Conservation (phyloP, 2,113 vertebrate genomes). For the Ammodramus savannarum region DNA sequence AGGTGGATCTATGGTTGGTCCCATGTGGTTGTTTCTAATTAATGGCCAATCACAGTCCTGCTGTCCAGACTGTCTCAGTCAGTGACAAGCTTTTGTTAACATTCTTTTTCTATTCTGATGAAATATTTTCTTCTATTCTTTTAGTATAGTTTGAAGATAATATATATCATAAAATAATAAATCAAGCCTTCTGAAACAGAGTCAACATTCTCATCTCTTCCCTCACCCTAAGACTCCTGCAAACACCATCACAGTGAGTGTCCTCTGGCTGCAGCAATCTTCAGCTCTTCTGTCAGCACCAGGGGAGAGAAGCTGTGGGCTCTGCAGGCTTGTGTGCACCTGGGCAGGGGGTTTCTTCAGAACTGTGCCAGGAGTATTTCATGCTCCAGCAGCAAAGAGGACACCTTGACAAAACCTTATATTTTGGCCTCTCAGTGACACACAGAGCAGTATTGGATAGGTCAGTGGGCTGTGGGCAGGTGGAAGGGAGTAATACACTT, state of each 20-base stretch:
- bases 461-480: neutral
- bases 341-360: neutral
- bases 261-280: neutral
- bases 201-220: too few relatives aligned
- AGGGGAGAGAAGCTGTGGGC: fast-evolving
- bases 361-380: neutral
- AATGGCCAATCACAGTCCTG: too few relatives aligned
- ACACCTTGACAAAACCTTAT: neutral
- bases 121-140: too few relatives aligned
- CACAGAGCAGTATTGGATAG: fast-evolving
- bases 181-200: too few relatives aligned
- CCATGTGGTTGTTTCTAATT: too few relatives aligned
- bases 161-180: too few relatives aligned
- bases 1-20: too few relatives aligned
- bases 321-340: neutral
- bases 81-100: too few relatives aligned
- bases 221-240: too few relatives aligned
- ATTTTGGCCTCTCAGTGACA: neutral
- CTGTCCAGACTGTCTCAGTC: too few relatives aligned
- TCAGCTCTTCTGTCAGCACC: neutral
- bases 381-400: neutral
- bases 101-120: too few relatives aligned
- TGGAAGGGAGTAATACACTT: neutral
- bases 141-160: too few relatives aligned
- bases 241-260: neutral